Percentiles rank a stretch among this genome's conserved stretches.
Conservation (phyloP, 2,888 invertebrate species). For the Tineola bisselliella region DNA sequence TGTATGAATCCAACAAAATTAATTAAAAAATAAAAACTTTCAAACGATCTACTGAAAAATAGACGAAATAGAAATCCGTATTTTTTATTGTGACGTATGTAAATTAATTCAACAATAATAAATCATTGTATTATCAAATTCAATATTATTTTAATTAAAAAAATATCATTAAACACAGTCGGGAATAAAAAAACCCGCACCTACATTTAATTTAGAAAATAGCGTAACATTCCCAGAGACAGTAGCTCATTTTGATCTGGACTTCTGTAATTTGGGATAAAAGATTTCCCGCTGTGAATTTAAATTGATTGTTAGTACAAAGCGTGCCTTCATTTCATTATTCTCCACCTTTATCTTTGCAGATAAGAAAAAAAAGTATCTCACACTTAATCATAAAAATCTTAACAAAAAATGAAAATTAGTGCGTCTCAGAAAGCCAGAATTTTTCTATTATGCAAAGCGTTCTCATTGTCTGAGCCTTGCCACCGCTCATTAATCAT, state of each 20-base stretch:
- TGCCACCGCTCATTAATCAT: constrained; percentile 3
- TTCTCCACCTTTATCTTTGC: constrained; percentile 6
- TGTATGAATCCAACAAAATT: no score
- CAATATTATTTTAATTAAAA: no score
- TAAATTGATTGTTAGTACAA: constrained; percentile 6
- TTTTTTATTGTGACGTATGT: no score
- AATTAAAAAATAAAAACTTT: no score
- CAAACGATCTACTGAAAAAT: no score
- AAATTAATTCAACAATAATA: no score
- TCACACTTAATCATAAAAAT: constrained; percentile 8
- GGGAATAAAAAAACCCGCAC: no score
- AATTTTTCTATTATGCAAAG: constrained; percentile 7
- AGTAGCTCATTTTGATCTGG: neutral
- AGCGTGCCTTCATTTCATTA: constrained; percentile 8
- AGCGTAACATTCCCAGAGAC: neutral
- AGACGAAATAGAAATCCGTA: no score
- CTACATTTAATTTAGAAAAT: no score
- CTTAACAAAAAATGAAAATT: constrained; percentile 10
- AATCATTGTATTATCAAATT: no score
- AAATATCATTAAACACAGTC: no score
- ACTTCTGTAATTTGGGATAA: neutral
- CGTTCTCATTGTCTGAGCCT: constrained; percentile 6
- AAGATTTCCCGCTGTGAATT: constrained; percentile 1
- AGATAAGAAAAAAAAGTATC: neutral
- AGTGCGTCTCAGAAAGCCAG: constrained; percentile 10